Base-by-base conservation (phyloP, 2,888 invertebrate genomes). In the Hyposoter didymator region DNA sequence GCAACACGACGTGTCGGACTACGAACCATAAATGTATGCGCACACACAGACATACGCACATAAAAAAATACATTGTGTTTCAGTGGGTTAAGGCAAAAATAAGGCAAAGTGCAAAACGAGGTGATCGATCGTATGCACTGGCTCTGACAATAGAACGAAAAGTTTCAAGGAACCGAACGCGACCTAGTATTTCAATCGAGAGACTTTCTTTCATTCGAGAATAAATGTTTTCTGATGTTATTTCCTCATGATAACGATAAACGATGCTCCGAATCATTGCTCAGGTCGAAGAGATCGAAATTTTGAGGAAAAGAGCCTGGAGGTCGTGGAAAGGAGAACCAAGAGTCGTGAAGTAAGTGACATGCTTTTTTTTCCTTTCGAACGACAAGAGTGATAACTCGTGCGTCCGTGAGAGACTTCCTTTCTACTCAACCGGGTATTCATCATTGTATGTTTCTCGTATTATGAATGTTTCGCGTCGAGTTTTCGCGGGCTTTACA, bases 111-210 rank as follows among this genome's bases (percentile, higher is more conserved):
- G 69, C 12, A 39, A 72, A 84, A 81, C 67, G 78, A 78, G 84
- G 76, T 59, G 81, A 84, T 84, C 84, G 84, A 84, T 84, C 81
- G 76, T 74, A 10, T 67, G 67, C 84, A 47, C 32, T 22, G 62
- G 22, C 17, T 52, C 43, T 19, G 52, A 8, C n/a, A 72, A 64
- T 74, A 39, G 55, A 47, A 22, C 52, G 45, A 62, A 76, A 70
- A 72, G 7, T 32, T 10, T 5, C 7, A 64, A 69, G 10, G 6
- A 28, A 70, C 19, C 49, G n/a, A 19, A 45, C 49, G 55, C 49
- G 55, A 12, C 19, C 52, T 55, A 70, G 10, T 47, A n/a, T 73
- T 64, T 17, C 64, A 1, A 28, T 43, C 72, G 8, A 69, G 32
- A 45, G 32, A 45, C 32, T 45, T 2, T 17, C 39, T 39, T 2